Evolutionary conservation across 92 coral and sea anemone genomes (phyloP).

Genomic region (Palythoa grandiflora): DNA sequence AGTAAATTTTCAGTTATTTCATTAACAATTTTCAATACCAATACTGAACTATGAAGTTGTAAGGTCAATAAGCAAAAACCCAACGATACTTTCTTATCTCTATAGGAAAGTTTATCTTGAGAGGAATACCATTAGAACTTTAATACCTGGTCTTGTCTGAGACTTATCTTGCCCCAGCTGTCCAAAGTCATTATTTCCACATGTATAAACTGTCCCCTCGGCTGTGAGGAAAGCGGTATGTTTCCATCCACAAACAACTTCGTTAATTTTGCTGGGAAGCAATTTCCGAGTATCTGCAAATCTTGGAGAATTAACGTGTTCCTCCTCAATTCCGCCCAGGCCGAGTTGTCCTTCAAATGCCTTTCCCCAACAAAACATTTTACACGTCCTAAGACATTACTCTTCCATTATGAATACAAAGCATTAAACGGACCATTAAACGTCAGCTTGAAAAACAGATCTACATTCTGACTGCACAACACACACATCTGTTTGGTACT

Average conservation of each 20-base stretch:
- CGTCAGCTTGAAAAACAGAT: not conserved
- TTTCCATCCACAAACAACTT: conserved; percentile 87
- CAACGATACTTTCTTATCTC: no score
- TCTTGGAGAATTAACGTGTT: conserved; percentile 66
- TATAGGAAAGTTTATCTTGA: no score
- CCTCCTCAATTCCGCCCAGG: conserved; percentile 74
- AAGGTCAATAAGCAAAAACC: no score
- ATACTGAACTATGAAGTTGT: no score
- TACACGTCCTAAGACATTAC: not conserved
- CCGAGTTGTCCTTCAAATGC: conserved; percentile 86
- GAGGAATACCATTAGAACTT: not conserved
- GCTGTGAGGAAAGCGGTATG: conserved; percentile 84
- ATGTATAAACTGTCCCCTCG: conserved; percentile 88
- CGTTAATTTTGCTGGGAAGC: conserved; percentile 56
- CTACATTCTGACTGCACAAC: not conserved
- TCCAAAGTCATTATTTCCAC: conserved; percentile 91
- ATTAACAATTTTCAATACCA: no score
- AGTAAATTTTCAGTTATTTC: no score
- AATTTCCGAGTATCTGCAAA: conserved; percentile 56
- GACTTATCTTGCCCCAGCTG: conserved; percentile 87
- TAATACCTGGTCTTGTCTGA: conserved; percentile 76
- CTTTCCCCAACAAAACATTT: conserved; percentile 90
- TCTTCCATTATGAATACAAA: not conserved
- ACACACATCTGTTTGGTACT: not conserved
- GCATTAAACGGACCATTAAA: not conserved